Evolutionary conservation across 2,888 invertebrate genomes (phyloP), one percentile per base, ranked within the genome.

Genomic region (Congeria kusceri): DNA sequence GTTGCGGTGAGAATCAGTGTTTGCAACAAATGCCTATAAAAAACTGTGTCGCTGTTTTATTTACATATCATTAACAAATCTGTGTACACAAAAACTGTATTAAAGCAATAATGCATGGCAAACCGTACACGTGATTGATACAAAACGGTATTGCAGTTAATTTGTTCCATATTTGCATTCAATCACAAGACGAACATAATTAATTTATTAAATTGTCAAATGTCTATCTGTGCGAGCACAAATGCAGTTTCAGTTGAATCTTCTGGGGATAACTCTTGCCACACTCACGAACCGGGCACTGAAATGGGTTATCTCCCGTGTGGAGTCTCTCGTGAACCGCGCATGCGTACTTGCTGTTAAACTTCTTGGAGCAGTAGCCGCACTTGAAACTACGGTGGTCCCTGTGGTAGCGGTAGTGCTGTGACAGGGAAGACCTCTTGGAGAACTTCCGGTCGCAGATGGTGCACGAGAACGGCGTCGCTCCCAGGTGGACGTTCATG

Each of bases 311-410:
- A 9, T 83, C 83, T 23, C 83, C 83, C 1, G 83, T 83, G 65
- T 83, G 83, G 20, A 80, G 57, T 18, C 83, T 49, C 44, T 80
- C 80, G 46, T 83, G 83, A 32, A 83, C 83, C 29, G 69, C 75
- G 62, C 79, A 68, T 49, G 83, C 77, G 65, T 80, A 83, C 61
- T 80, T 80, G 62, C 80, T 80, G 69, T 83, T 80, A 63, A 83
- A 83, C 18, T 64, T 47, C 56, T 83, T 83, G 3, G 62, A 29
- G 49, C 83, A 83, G 46, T 61, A 83, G 23, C 56, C 53, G 39
- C 83, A 83, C 59, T 57, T 25, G 23, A 69, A 80, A 25, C 61
- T 62, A 49, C 69, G 71, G 64, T 83, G 66, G 28, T 80, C 77
- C 53, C 80, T 62, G 47, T 83, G 83, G 74, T 83, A 83, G 56